Evolutionary conservation across 2,888 invertebrate genomes (phyloP).

Genomic region (Drosophila stalkeri): DNA sequence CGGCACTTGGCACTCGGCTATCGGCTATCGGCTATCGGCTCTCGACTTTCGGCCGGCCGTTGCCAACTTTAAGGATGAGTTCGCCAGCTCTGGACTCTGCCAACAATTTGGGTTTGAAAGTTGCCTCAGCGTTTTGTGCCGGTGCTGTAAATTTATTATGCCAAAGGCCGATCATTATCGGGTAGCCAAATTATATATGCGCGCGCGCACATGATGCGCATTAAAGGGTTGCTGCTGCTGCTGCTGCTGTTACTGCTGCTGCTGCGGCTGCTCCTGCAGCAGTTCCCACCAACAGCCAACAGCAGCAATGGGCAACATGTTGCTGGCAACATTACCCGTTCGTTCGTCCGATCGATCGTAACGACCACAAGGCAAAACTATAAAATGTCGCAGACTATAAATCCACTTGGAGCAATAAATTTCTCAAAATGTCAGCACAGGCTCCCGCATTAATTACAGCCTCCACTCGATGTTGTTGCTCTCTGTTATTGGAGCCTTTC

Average conservation of each 20-base stretch:
- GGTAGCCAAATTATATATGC: constrained; percentile 83
- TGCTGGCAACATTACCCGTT: constrained; percentile 63
- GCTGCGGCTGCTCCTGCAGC: constrained; percentile 16
- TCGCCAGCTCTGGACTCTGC: constrained; percentile 28
- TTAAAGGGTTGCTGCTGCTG: constrained; percentile 68
- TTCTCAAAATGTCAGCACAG: constrained; percentile 82
- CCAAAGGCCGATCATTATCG: constrained; percentile 83
- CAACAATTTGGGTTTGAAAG: constrained; percentile 65
- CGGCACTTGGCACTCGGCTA: constrained; percentile 1
- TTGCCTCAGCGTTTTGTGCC: constrained; percentile 63
- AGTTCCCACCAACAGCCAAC: constrained; percentile 34
- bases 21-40: not conserved
- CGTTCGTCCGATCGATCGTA: constrained; percentile 59
- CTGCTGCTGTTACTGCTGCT: not conserved
- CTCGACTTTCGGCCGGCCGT: not conserved
- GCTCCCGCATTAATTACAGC: constrained; percentile 83
- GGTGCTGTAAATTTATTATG: constrained; percentile 80
- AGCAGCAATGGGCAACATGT: constrained; percentile 58
- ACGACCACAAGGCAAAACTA: constrained; percentile 78
- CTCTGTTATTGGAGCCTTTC: constrained; percentile 66
- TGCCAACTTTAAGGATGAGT: constrained; percentile 21
- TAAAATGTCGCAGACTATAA: constrained; percentile 81
- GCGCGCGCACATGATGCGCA: constrained; percentile 82
- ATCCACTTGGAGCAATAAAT: constrained; percentile 81
- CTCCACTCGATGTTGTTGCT: constrained; percentile 56